Percentiles rank a stretch among this genome's conserved stretches.
These are phyloP conservation scores for Venusia cambrica DNA, from an alignment of 2,888 invertebrate species.

Conservation along the genomic window DNA sequence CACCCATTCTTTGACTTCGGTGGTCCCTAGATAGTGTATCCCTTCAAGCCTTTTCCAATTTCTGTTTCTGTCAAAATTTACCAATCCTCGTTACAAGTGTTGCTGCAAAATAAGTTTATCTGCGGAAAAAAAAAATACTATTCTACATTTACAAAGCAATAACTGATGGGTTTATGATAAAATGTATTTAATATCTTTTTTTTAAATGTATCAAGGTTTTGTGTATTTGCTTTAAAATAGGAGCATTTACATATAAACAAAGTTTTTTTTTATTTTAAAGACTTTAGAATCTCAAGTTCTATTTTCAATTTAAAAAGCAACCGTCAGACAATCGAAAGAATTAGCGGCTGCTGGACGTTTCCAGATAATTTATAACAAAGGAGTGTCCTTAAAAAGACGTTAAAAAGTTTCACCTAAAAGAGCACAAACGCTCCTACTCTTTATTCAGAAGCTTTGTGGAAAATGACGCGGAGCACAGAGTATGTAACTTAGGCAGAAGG, in stretches of 20 bases:
- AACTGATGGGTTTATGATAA: too few species aligned
- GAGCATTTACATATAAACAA: too few species aligned
- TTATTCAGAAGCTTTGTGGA: constrained; percentile 58
- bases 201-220: neutral
- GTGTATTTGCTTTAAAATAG: too few species aligned
- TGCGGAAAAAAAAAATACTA: too few species aligned
- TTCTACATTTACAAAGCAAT: too few species aligned
- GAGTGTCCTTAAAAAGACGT: constrained; percentile 35
- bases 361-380: constrained; percentile 36
- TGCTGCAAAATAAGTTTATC: too few species aligned
- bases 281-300: constrained; percentile 12
- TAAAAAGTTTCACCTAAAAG: constrained; percentile 47
- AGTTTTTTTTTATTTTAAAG: constrained; percentile 1
- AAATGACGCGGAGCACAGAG: constrained; percentile 43
- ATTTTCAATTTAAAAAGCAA: constrained; percentile 19
- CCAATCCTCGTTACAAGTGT: too few species aligned
- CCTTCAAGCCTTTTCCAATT: too few species aligned
- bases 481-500: constrained; percentile 3
- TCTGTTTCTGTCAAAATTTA: too few species aligned
- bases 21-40: too few species aligned
- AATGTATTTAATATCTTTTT: too few species aligned
- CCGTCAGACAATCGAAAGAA: constrained; percentile 26
- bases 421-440: constrained; percentile 51
- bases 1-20: too few species aligned
- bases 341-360: constrained; percentile 27